Percentiles rank a stretch among this genome's conserved stretches.
These are phyloP conservation scores for Sinelater perroti DNA, from an alignment of 2,888 invertebrate genomes.

Conservation along the genomic window DNA sequence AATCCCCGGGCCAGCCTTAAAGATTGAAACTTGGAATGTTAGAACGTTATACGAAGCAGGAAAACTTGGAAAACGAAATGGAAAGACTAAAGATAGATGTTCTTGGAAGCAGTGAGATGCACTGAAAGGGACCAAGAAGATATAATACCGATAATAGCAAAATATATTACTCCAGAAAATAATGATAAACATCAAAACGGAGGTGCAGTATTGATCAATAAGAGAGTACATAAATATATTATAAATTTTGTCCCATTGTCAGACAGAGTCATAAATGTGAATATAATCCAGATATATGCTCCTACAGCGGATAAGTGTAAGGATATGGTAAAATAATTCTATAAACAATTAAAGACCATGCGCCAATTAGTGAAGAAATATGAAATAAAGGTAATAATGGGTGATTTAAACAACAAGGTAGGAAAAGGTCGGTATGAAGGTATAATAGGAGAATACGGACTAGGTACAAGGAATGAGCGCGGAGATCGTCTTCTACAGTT, in stretches of 20 bases:
- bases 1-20: background rate
- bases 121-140: background rate
- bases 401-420: slow-evolving; percentile 5
- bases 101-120: background rate
- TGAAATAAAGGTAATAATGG: slow-evolving; percentile 4
- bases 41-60: slow-evolving; percentile 2
- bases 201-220: slow-evolving; percentile 1
- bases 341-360: slow-evolving; percentile 1
- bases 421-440: slow-evolving; percentile 1
- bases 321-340: slow-evolving; percentile 8
- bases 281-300: slow-evolving; percentile 6
- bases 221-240: slow-evolving; percentile 2
- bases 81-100: slow-evolving; percentile 1
- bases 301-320: background rate
- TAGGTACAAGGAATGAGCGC: slow-evolving; percentile 8
- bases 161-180: background rate
- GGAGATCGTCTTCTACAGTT: slow-evolving; percentile 6
- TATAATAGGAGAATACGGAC: slow-evolving; percentile 4
- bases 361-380: slow-evolving; percentile 3
- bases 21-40: slow-evolving; percentile 4
- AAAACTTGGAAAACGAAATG: background rate
- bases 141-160: too few species aligned
- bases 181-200: slow-evolving; percentile 1
- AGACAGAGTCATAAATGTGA: slow-evolving; percentile 5
- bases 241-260: slow-evolving; percentile 6